Conservation (phyloP, 2,113 vertebrate genomes). For the Tyrannus savana region DNA sequence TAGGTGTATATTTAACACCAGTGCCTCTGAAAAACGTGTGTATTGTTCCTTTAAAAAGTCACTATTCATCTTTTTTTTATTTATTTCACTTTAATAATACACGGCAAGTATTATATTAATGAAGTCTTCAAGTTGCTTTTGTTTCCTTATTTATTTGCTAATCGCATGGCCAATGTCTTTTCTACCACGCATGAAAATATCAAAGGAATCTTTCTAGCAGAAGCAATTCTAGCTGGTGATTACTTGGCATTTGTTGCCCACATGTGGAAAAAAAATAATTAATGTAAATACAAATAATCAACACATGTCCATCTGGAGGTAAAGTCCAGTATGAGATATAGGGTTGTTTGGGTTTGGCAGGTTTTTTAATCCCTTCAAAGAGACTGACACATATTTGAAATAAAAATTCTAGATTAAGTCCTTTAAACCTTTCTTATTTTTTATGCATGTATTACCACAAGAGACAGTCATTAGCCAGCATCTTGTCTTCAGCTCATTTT, state of each 20-base stretch:
- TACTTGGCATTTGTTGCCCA: background rate
- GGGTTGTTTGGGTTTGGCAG: background rate
- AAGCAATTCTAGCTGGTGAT: background rate
- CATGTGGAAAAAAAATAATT: background rate
- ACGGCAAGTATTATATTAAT: background rate
- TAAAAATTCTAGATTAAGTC: background rate
- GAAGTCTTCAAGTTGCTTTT: background rate
- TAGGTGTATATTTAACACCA: background rate
- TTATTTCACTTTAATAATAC: background rate
- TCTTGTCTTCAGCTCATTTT: background rate
- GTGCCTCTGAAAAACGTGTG: background rate
- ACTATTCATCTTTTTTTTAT: background rate
- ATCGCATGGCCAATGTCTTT: background rate
- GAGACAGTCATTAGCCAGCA: background rate
- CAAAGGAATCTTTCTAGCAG: background rate
- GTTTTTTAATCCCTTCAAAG: background rate
- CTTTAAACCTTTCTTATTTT: background rate
- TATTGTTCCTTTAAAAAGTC: background rate
- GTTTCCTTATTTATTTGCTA: background rate
- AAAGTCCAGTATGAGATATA: background rate
- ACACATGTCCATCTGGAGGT: background rate
- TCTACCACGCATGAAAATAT: background rate
- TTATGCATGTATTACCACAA: background rate
- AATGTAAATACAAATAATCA: background rate
- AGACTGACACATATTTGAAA: background rate